Evolutionary conservation across 2,888 invertebrate genomes (phyloP).

Genomic region (Auanema sp.): DNA sequence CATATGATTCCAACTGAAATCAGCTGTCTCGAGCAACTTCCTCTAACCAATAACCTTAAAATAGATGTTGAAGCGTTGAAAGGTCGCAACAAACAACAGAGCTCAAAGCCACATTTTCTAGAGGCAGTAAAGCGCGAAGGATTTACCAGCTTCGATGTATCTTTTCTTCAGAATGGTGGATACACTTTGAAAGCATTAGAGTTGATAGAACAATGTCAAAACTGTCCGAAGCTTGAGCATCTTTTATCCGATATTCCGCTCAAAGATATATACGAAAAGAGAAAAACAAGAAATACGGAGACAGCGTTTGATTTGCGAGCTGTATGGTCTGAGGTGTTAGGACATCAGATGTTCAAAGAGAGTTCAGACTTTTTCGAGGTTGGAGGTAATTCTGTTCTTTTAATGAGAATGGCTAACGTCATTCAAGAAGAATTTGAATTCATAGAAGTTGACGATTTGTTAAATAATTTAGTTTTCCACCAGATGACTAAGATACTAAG

Average conservation of each 20-base stretch:
- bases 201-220: not conserved
- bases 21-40: slow-evolving; percentile 38
- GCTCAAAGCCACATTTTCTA: not conserved
- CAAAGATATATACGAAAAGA: slow-evolving; percentile 1
- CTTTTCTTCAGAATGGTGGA: slow-evolving; percentile 11
- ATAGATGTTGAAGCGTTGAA: slow-evolving; percentile 20
- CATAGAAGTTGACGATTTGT: slow-evolving; percentile 24
- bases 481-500: slow-evolving; percentile 15
- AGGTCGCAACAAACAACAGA: too few relatives aligned
- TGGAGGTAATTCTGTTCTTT: slow-evolving; percentile 51
- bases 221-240: not conserved
- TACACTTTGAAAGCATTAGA: slow-evolving; percentile 1
- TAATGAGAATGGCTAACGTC: slow-evolving; percentile 33
- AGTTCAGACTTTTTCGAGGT: slow-evolving; percentile 39
- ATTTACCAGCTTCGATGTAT: not conserved
- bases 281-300: slow-evolving; percentile 10
- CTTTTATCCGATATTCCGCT: not conserved
- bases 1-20: slow-evolving; percentile 51
- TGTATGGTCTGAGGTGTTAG: slow-evolving; percentile 14
- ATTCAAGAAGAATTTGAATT: slow-evolving; percentile 16
- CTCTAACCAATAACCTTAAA: slow-evolving; percentile 53
- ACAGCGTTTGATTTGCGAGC: not conserved
- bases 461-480: slow-evolving; percentile 21
- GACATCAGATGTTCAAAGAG: slow-evolving; percentile 7
- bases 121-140: not conserved